Conservation (phyloP, 2,888 invertebrate genomes). For the Eupithecia inturbata region DNA sequence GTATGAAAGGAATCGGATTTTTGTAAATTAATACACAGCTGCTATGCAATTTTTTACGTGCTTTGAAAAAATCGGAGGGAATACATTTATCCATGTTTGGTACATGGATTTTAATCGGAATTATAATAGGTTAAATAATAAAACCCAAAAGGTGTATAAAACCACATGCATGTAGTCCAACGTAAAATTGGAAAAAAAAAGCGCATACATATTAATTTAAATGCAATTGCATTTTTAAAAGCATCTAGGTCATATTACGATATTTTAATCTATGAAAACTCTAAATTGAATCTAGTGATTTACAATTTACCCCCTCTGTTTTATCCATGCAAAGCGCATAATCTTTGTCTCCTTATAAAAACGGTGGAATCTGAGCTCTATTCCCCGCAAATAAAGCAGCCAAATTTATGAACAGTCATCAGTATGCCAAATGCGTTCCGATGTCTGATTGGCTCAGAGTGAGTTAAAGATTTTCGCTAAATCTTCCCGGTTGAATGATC, state of each 20-base stretch:
- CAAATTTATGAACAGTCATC: slow-evolving; percentile 50
- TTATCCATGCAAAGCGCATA: slow-evolving; percentile 33
- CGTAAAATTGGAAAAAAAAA: not conserved
- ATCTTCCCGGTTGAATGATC: slow-evolving; percentile 70
- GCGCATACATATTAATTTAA: too few relatives aligned
- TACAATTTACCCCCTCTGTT: slow-evolving; percentile 24
- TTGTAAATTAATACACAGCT: not conserved
- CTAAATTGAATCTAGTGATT: slow-evolving; percentile 2
- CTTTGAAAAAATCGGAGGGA: not conserved
- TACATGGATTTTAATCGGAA: not conserved
- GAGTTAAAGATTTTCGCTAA: slow-evolving; percentile 70
- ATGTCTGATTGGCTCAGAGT: slow-evolving; percentile 72
- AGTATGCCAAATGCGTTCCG: slow-evolving; percentile 68
- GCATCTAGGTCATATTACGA: too few relatives aligned
- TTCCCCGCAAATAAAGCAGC: slow-evolving; percentile 25
- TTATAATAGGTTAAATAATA: not conserved
- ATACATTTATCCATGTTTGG: not conserved
- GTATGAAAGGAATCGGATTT: not conserved
- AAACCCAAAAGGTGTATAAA: not conserved
- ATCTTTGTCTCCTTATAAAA: slow-evolving; percentile 36
- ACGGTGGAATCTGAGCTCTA: slow-evolving; percentile 41
- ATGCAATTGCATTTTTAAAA: too few relatives aligned
- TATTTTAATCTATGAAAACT: not conserved
- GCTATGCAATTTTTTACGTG: not conserved
- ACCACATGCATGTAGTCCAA: not conserved